These are phyloP conservation scores for Albula goreensis DNA, from an alignment of 2,113 vertebrate genomes.

Conservation along the genomic window DNA sequence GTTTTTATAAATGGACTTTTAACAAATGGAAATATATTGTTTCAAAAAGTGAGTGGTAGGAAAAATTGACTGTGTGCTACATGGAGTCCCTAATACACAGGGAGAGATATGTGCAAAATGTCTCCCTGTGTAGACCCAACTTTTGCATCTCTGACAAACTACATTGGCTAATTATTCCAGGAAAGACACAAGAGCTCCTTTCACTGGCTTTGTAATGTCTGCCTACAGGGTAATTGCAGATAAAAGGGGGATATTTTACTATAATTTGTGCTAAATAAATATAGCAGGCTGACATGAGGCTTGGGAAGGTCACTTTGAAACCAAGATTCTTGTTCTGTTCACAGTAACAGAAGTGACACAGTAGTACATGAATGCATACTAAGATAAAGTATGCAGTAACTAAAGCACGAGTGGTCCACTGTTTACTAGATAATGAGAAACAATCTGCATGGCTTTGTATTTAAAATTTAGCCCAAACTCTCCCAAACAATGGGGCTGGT, in stretches of 20 bases:
- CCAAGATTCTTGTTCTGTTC: neutral
- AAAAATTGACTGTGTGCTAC: neutral
- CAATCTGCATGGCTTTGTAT: too few species aligned
- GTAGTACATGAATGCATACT: neutral
- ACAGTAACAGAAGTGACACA: neutral
- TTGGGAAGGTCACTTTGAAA: too few species aligned
- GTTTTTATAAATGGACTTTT: too few species aligned
- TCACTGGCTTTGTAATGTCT: neutral
- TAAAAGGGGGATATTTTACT: neutral
- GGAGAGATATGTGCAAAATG: neutral
- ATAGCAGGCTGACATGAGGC: neutral
- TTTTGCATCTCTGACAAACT: neutral
- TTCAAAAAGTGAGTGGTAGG: neutral
- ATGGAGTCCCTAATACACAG: neutral
- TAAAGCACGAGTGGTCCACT: too few species aligned
- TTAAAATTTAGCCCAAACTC: too few species aligned
- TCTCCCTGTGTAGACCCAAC: neutral
- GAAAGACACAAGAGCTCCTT: neutral
- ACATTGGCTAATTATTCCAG: neutral
- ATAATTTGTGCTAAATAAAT: neutral
- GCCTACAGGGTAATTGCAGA: neutral
- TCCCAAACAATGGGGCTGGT: too few species aligned
- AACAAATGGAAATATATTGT: too few species aligned
- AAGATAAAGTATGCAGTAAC: neutral
- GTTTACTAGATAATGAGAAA: too few species aligned